Evolutionary conservation across 1,140 invertebrate genomes (phyloP), one percentile per base, ranked within the genome.

Genomic region (Drosophila trapezifrons): DNA sequence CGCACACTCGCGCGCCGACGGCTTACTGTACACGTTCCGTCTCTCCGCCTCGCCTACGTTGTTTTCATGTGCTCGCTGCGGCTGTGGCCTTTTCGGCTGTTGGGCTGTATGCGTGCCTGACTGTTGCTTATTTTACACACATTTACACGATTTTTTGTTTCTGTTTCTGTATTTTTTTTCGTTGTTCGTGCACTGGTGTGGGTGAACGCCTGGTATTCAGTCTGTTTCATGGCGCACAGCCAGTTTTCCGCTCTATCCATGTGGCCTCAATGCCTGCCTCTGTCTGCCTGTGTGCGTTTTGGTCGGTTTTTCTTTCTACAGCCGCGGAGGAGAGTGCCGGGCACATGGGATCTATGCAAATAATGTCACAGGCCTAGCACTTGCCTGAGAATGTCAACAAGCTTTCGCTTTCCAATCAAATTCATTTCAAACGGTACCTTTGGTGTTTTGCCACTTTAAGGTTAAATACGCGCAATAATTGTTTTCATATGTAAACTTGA

Each of bases 151-250:
- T 66, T 67, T 75, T 75, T 65, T 79, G 64, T 83, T 62, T 32
- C 81, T 54, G 55, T 72, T 76, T 51, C 12, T 51, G 27, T 51
- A 32, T 51, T 29, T 49, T 18, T 54, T 67, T 43, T 51, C 65
- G 35, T 46, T 55, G 62, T 51, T 59, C 22, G 32, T 47, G 54
- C 25, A 51, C 15, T 72, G 42, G 78, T 70, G 47, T 78, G 60
- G 20, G 82, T 86, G 58, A 59, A 51, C 46, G 75, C 47, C 52
- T 76, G 82, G 80, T 74, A 60, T 65, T 64, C 64, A 73, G 81
- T 80, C 65, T 76, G 67, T 78, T 74, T 89, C 64, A 84, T 89
- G 84, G 84, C 84, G 79, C 62, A 80, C 62, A 89, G 84, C 84
- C 84, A 89, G 84, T 89, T 89, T 89, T 89, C 75, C 82, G 66